Percentiles rank a stretch among this genome's conserved stretches.
Evolutionary conservation across 2,113 vertebrate genomes (phyloP).

Genomic region (Cyphomyrus discorhynchus): DNA sequence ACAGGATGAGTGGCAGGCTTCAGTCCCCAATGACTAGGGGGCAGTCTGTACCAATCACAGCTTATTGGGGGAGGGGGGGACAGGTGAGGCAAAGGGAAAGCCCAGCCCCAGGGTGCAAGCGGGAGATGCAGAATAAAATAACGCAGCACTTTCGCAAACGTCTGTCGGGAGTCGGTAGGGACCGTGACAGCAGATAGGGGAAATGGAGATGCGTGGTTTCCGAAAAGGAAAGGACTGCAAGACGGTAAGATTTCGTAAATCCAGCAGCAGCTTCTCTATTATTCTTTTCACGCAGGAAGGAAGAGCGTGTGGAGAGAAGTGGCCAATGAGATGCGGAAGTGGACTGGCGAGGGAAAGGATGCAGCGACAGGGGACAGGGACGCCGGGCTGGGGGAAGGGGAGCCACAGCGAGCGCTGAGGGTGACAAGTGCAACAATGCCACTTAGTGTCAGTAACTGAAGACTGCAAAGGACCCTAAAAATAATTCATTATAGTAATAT

Average conservation of each 20-base stretch:
- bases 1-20: constrained; percentile 64
- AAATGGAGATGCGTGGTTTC: neutral
- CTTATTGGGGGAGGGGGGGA: constrained; percentile 27
- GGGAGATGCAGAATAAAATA: neutral
- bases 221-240: neutral
- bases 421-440: constrained; percentile 63
- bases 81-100: constrained; percentile 23
- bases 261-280: neutral
- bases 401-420: constrained; percentile 48
- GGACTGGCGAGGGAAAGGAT: constrained; percentile 17
- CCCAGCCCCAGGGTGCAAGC: neutral
- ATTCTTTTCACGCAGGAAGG: constrained; percentile 32
- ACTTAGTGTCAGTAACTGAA: constrained; percentile 58
- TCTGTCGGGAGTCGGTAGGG: neutral
- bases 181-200: neutral
- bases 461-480: neutral
- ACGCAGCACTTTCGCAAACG: neutral
- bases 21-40: constrained; percentile 58
- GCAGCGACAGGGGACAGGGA: neutral
- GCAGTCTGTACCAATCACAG: constrained; percentile 49
- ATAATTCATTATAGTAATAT: neutral
- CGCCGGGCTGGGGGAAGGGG: neutral
- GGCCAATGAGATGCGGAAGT: constrained; percentile 17
- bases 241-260: neutral
- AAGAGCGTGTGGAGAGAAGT: constrained; percentile 28